Base-by-base conservation (phyloP, 2,113 vertebrate species). In the Tiliqua scincoides region DNA sequence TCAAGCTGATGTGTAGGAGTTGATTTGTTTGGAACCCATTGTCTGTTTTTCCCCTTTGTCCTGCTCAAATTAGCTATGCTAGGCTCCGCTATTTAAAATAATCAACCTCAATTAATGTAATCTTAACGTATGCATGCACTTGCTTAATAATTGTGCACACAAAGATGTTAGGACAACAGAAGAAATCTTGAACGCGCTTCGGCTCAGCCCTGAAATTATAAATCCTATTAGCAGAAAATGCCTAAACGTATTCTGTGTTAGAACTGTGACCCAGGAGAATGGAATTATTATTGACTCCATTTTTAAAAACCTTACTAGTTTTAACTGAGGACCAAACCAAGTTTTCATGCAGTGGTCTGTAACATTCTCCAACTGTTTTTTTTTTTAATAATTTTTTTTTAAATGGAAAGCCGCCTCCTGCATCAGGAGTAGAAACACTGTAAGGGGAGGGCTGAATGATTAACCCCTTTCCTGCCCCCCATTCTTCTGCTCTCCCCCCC, bases 1-100 rank as follows among this genome's bases (percentile, higher is more conserved):
- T 92, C n/a, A 91, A 76, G 62, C 30, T 25, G 89, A n/a, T 83
- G 61, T 79, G 77, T 87, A 82, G 84, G 74, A 91, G 82, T 54
- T 77, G 15, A 85, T 88, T 81, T 87, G 35, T 85, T 93, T 88
- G 68, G 65, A 84, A 2, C 73, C 62, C 30, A 63, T 21, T 86
- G 21, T 68, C 74, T 70, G 2, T 88, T 62, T 35, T 0, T 57
- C 70, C 79, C 2, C 83, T 86, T 80, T 74, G 62, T 86, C 43
- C 37, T 40, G 35, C 74, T 35, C 43, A 73, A 0, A 1, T 30
- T 9, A 0, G 6, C 75, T 62, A 0, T 74, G 0, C 14, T 82
- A 48, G 1, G 52, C 1, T 3, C 18, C 86, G 1, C 82, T 90
- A 1, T 32, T 91, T 89, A 62, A 77, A 76, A 80, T 78, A 88